Percentiles rank a stretch among this genome's conserved stretches.
Conservation (phyloP, 2,888 invertebrate species). For the Galeruca laticollis region DNA sequence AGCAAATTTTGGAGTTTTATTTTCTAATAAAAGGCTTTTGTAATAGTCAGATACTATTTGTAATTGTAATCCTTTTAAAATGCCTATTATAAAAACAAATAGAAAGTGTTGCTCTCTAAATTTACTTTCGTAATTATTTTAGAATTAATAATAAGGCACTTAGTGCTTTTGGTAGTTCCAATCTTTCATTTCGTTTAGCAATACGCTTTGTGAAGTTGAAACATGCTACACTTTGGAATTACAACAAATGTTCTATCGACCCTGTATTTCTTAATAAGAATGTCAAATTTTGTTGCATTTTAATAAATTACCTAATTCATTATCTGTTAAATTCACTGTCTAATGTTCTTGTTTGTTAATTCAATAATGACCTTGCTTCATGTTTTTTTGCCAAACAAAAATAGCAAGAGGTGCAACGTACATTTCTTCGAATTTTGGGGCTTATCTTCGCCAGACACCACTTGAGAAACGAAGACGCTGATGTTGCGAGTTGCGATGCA, state of each 20-base stretch:
- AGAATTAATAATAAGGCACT: too few species aligned
- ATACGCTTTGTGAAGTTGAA: too few species aligned
- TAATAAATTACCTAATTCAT: constrained; percentile 11
- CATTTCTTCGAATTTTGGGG: constrained; percentile 36
- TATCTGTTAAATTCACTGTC: constrained; percentile 13
- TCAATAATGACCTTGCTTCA: constrained; percentile 31
- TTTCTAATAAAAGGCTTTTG: too few species aligned
- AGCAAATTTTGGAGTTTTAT: too few species aligned
- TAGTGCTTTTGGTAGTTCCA: too few species aligned
- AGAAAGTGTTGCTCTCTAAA: too few species aligned
- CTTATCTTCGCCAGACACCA: constrained; percentile 37
- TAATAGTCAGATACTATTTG: too few species aligned
- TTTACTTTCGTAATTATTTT: too few species aligned
- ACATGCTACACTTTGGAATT: neutral
- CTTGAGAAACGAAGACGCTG: constrained; percentile 21
- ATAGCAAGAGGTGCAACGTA: constrained; percentile 24
- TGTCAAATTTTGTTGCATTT: neutral
- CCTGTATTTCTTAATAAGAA: constrained; percentile 4
- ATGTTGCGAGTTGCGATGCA: constrained; percentile 17
- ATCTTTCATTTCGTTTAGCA: too few species aligned
- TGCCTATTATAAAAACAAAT: too few species aligned
- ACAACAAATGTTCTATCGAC: neutral
- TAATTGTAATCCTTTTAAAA: too few species aligned
- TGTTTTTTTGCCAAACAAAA: constrained; percentile 22
- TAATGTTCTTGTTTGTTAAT: constrained; percentile 35